Evolutionary conservation across 2,113 vertebrate species (phyloP), one percentile per base, ranked within the genome.

Genomic region (Leuciscus idus): DNA sequence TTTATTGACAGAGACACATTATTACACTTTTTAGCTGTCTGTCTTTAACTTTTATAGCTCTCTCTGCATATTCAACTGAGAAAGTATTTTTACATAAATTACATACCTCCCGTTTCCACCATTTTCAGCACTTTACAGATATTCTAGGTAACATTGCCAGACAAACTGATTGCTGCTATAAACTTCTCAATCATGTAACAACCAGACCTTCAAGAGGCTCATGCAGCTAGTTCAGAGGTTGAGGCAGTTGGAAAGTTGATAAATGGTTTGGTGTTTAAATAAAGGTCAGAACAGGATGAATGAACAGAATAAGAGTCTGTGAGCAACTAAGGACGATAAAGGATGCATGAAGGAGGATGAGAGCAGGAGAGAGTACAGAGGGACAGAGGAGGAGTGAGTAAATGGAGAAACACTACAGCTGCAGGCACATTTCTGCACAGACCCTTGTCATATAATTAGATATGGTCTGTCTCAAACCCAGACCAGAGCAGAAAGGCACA

Each of bases 381-480:
- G 52, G 26, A 84, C 33, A 84, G 33, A 30, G 26, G 57, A 23
- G 26, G 39, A 46, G 9, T 19, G 64, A 55, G 61, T 64, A 26
- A 84, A 43, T 84, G 11, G n/a, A 68, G 62, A 46, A 70, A 68
- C 28, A 68, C 26, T 48, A 36, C 73, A 64, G 52, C 79, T 66
- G 80, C 21, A 78, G 86, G 72, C 55, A 33, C 19, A 55, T 74
- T 55, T 83, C 61, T 26, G 43, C 50, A 39, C 61, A 66, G 79
- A 87, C 72, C 15, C 62, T 85, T 80, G 84, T 85, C 84, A 72
- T 57, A 59, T 85, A 77, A 83, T 84, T 83, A 83, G 81, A 87
- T 87, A 46, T 83, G 78, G 74, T 87, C 61, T 83, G 30, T 84
- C 72, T 66, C 26, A 55, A 62, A 87, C 70, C 13, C 43, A 84